A percentile compares a stretch with the other conserved stretches of the same genome.
These are phyloP conservation scores for Macquaria australasica DNA, from an alignment of 2,113 vertebrate species.

Conservation along the genomic window DNA sequence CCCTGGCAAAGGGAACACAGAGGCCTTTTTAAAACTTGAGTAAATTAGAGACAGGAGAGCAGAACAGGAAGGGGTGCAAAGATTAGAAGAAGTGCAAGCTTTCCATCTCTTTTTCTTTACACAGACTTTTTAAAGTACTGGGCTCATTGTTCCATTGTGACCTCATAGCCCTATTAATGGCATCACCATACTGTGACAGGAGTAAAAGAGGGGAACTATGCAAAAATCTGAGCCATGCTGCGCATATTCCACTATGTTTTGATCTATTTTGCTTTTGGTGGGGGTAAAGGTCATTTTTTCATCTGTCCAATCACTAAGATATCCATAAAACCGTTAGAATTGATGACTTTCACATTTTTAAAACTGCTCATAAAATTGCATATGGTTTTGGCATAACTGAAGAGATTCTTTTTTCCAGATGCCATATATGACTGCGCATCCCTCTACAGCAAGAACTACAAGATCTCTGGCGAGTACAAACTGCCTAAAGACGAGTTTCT, in stretches of 20 bases:
- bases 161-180: slow-evolving; percentile 35
- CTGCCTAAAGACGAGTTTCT: slow-evolving; percentile 94
- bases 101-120: slow-evolving; percentile 36
- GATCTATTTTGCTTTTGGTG: slow-evolving; percentile 21
- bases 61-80: slow-evolving; percentile 67
- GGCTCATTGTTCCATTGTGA: slow-evolving; percentile 25
- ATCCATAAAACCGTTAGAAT: slow-evolving; percentile 41
- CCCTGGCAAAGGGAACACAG: slow-evolving; percentile 67
- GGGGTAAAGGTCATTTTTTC: slow-evolving; percentile 14
- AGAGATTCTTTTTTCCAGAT: slow-evolving; percentile 80
- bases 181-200: slow-evolving; percentile 30
- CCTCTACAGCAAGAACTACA: slow-evolving; percentile 93
- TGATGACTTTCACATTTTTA: slow-evolving; percentile 40
- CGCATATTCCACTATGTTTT: not conserved
- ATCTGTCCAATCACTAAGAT: slow-evolving; percentile 47
- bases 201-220: not conserved
- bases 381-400: slow-evolving; percentile 55
- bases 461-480: slow-evolving; percentile 95
- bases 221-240: slow-evolving; percentile 17
- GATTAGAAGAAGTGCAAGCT: slow-evolving; percentile 63
- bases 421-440: slow-evolving; percentile 97
- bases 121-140: slow-evolving; percentile 29
- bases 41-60: slow-evolving; percentile 59
- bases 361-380: slow-evolving; percentile 28
- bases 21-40: slow-evolving; percentile 58